Evolutionary conservation across 2,888 invertebrate species (phyloP).

Genomic region (Drosophila leonis): DNA sequence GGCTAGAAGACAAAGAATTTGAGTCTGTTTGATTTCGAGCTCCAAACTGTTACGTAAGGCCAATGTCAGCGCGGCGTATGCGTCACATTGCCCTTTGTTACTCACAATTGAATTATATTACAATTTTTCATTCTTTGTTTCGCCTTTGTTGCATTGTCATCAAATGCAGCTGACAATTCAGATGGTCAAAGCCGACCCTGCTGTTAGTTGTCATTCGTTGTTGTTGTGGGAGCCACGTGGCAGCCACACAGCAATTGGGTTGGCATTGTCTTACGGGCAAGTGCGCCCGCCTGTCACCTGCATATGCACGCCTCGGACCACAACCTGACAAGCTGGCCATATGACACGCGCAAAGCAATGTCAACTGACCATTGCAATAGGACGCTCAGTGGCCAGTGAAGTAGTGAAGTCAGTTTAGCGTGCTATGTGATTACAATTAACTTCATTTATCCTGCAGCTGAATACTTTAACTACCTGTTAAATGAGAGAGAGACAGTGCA

Average conservation of each 20-base stretch:
- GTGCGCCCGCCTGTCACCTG: constrained; percentile 22
- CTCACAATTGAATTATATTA: constrained; percentile 29
- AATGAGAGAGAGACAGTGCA: neutral
- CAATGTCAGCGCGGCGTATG: constrained; percentile 43
- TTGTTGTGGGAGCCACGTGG: constrained; percentile 21
- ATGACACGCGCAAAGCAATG: neutral
- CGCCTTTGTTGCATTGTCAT: constrained; percentile 31
- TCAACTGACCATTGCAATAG: neutral
- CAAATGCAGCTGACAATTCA: constrained; percentile 21
- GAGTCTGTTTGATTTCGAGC: neutral
- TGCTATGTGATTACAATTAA: neutral
- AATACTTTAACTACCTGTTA: neutral
- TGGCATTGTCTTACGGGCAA: neutral
- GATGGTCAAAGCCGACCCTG: constrained; percentile 14
- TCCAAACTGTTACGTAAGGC: constrained; percentile 11
- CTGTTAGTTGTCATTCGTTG: neutral
- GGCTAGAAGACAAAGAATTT: neutral
- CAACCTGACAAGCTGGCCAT: constrained; percentile 2
- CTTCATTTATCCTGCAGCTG: neutral
- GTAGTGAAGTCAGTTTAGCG: neutral
- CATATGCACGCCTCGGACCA: constrained; percentile 4
- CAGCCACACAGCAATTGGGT: neutral
- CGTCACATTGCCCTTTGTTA: constrained; percentile 47
- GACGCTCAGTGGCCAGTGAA: neutral
- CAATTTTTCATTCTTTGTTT: constrained; percentile 29